Base-by-base conservation (phyloP, 2,113 vertebrate species). In the Motacilla alba region DNA sequence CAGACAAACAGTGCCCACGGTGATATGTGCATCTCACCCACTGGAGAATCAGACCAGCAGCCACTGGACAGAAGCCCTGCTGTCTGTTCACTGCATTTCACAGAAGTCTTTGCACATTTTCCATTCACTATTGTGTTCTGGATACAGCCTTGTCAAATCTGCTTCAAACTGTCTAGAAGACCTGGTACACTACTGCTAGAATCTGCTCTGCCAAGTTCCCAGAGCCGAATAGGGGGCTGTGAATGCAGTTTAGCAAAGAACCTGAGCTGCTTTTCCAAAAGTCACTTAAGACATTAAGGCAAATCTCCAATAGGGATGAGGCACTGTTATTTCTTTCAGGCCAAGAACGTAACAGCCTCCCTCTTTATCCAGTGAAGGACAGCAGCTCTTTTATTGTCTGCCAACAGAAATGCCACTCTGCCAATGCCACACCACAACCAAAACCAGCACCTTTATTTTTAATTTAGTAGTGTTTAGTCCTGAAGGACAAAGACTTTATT, bases 401-500 rank as follows among this genome's bases (percentile, higher is more conserved):
- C 84, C 75, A 93, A 74, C 11, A 93, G 49, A 89, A 94, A 77
- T 12, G 11, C 55, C 28, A 46, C 21, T n/a, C 41, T 74, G 70
- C 46, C 85, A 93, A 50, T 59, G 22, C 67, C 5, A 1, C 19
- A 39, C 33, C 67, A 67, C 52, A 83, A 70, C 11, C 33, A 94
- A 78, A 76, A 85, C 37, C 43, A 89, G 76, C 11, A 30, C 9
- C 16, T 68, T 91, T 87, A 53, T 87, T 95, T 93, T 87, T 35
- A 83, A 41, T 85, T 87, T 83, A 90, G 35, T 35, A 62, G 58
- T 2, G 1, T 43, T 89, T 79, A 85, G 53, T 69, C 62, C 70
- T 80, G 46, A 89, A 87, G 41, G 66, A 91, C 30, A 94, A 89
- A 92, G 28, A 84, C 44, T 79, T 91, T 21, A 76, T 85, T 91